These are phyloP conservation scores for Apocheima hispidaria DNA, from an alignment of 2,888 invertebrate genomes.

Conservation along the genomic window DNA sequence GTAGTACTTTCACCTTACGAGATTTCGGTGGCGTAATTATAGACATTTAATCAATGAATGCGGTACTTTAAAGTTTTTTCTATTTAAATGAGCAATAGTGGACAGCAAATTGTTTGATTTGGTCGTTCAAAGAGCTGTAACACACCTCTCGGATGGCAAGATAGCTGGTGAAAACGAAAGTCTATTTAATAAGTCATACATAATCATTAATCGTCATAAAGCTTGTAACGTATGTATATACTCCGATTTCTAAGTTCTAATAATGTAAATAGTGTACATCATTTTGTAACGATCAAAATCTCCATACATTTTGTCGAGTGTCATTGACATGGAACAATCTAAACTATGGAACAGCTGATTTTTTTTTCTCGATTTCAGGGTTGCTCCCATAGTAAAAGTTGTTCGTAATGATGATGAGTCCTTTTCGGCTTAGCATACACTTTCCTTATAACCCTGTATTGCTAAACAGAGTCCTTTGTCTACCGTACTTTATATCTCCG, in stretches of 20 bases:
- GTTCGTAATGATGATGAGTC: no score
- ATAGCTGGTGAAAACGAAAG: constrained; percentile 20
- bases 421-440: no score
- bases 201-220: background rate
- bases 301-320: no score
- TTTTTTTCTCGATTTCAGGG: no score
- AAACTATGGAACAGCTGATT: no score
- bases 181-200: constrained; percentile 3
- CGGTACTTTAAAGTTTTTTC: constrained; percentile 39
- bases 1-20: constrained; percentile 55
- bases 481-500: no score
- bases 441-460: no score
- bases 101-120: constrained; percentile 5
- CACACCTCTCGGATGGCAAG: constrained; percentile 15
- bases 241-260: background rate
- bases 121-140: constrained; percentile 16
- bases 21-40: constrained; percentile 54
- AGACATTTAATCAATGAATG: constrained; percentile 50
- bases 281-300: no score
- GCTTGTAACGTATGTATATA: background rate
- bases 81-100: constrained; percentile 10
- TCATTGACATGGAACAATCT: no score
- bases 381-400: no score
- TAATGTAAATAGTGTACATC: no score
- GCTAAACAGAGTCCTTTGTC: no score